Percentiles rank a stretch among this genome's conserved stretches.
phyloP scores from a whole-genome alignment of 2,113 vertebrate species.

The Paradoxurus hermaphroditus region DNA sequence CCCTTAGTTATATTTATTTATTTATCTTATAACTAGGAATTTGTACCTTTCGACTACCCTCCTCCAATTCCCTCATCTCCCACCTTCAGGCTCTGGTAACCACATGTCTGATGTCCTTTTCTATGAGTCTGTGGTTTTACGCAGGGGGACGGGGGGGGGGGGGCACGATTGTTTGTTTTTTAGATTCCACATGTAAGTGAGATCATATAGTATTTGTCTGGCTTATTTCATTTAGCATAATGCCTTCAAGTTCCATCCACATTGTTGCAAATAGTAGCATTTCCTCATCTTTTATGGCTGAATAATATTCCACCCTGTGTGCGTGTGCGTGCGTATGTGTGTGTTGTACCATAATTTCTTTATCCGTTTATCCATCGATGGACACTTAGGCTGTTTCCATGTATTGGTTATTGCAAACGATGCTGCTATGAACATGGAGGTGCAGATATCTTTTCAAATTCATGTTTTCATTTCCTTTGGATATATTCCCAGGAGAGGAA shows the following conservation, averaged over 20 bases:
- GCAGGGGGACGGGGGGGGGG: rapidly evolving
- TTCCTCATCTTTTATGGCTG: neutral
- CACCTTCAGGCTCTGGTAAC: neutral
- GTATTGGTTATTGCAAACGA: neutral
- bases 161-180: neutral
- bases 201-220: neutral
- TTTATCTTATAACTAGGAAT: neutral
- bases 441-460: neutral
- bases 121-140: neutral
- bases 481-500: neutral
- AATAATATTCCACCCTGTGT: neutral
- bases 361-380: neutral
- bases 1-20: neutral
- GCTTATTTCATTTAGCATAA: neutral
- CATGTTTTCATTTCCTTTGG: neutral
- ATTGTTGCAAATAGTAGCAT: neutral
- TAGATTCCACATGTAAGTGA: neutral
- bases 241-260: neutral
- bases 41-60: neutral
- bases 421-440: neutral
- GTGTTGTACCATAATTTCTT: neutral
- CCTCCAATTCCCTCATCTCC: neutral
- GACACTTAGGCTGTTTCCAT: neutral
- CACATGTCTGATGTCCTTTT: neutral
- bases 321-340: too few relatives aligned